Percentiles rank a stretch among this genome's conserved stretches.
These are phyloP conservation scores for Scartelaos histophorus DNA, from an alignment of 2,113 vertebrate species.

Conservation along the genomic window DNA sequence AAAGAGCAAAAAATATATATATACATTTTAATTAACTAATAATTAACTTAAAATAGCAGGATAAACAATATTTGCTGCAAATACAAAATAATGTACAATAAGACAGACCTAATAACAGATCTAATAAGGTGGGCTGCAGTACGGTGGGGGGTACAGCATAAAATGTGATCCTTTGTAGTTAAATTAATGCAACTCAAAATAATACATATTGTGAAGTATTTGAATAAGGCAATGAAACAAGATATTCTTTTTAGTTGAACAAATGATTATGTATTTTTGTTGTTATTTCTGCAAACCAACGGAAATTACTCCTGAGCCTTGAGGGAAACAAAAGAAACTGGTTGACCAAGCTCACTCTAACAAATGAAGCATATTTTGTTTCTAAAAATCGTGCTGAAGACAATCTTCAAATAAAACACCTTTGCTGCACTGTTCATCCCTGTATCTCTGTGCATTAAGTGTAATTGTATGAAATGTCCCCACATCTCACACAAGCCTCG, in stretches of 20 bases:
- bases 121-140: too few species aligned
- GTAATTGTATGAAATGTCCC: background rate
- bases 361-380: background rate
- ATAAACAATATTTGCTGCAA: too few species aligned
- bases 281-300: constrained; percentile 29
- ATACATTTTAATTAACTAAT: too few species aligned
- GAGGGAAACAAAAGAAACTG: background rate
- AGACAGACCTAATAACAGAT: too few species aligned
- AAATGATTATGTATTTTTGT: background rate
- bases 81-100: too few species aligned
- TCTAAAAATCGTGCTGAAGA: background rate
- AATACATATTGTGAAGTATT: background rate
- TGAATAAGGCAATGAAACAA: background rate
- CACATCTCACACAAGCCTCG: background rate
- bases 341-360: constrained; percentile 2
- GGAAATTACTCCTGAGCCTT: constrained; percentile 5
- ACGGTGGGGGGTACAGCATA: too few species aligned
- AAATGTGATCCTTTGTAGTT: background rate
- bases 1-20: too few species aligned
- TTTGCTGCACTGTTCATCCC: background rate
- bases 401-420: background rate
- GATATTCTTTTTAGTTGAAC: background rate
- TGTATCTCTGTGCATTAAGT: background rate
- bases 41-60: too few species aligned
- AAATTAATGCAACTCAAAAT: background rate